Evolutionary conservation across 2,888 invertebrate genomes (phyloP).

Genomic region (Chloroclysta siterata): DNA sequence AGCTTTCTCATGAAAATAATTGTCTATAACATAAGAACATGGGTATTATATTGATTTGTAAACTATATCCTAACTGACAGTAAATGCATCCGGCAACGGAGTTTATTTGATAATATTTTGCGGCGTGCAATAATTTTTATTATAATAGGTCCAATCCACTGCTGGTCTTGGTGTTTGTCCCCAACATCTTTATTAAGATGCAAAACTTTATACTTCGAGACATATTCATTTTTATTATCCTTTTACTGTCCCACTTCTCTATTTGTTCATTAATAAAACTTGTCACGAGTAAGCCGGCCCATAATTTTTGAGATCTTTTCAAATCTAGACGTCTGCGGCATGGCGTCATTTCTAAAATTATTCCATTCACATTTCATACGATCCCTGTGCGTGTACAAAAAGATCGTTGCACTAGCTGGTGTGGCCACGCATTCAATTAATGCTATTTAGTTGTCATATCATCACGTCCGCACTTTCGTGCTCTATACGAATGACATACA

Average conservation of each 20-base stretch:
- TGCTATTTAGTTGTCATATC: constrained; percentile 55
- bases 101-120: too few species aligned
- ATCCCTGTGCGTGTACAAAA: constrained; percentile 47
- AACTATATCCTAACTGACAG: background rate
- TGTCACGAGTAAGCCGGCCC: constrained; percentile 15
- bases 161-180: background rate
- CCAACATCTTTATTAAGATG: background rate
- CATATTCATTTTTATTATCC: background rate
- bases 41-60: background rate
- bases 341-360: constrained; percentile 58
- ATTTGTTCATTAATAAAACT: constrained; percentile 15
- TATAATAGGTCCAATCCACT: background rate
- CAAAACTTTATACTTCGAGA: background rate
- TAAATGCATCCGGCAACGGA: background rate
- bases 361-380: constrained; percentile 53
- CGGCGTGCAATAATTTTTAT: background rate
- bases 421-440: constrained; percentile 61
- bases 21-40: background rate
- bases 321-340: constrained; percentile 42
- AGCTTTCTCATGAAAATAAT: constrained; percentile 7
- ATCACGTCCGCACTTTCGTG: constrained; percentile 51
- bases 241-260: constrained; percentile 7
- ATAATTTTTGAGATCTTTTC: constrained; percentile 19
- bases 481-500: constrained; percentile 18
- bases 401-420: constrained; percentile 51